A percentile compares a stretch with the other conserved stretches of the same genome.
Evolutionary conservation across 2,888 invertebrate genomes (phyloP).

Genomic region (Eupithecia tripunctaria): DNA sequence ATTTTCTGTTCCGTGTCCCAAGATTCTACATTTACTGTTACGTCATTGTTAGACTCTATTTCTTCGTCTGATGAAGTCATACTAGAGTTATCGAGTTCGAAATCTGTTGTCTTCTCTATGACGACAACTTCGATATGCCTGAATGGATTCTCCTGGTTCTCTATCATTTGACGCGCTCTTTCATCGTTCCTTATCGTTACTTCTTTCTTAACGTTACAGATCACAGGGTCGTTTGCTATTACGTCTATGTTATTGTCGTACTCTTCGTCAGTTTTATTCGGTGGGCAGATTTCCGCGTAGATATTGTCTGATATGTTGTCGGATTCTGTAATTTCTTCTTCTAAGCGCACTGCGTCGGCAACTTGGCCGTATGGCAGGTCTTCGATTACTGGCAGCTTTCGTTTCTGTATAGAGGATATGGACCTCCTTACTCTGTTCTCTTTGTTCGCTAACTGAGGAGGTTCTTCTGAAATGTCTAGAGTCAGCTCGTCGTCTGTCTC

Average conservation of each 20-base stretch:
- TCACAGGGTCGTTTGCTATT: slow-evolving; percentile 77
- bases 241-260: slow-evolving; percentile 77
- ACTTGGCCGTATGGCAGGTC: slow-evolving; percentile 89
- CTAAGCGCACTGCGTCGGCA: slow-evolving; percentile 85
- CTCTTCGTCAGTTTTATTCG: slow-evolving; percentile 76
- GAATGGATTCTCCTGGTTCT: slow-evolving; percentile 78
- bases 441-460: slow-evolving; percentile 67
- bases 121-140: slow-evolving; percentile 83
- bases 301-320: slow-evolving; percentile 86
- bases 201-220: slow-evolving; percentile 81
- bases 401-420: slow-evolving; percentile 82
- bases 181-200: slow-evolving; percentile 78
- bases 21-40: slow-evolving; percentile 74
- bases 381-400: slow-evolving; percentile 84
- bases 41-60: slow-evolving; percentile 73
- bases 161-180: slow-evolving; percentile 75
- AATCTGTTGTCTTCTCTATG: slow-evolving; percentile 80
- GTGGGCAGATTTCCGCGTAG: slow-evolving; percentile 88
- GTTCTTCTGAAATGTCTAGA: slow-evolving; percentile 76
- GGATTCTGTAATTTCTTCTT: slow-evolving; percentile 75
- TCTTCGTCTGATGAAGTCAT: slow-evolving; percentile 77
- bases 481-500: slow-evolving; percentile 73
- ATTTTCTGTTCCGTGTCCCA: slow-evolving; percentile 77
- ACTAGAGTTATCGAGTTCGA: slow-evolving; percentile 77
- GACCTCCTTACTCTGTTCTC: slow-evolving; percentile 77